A percentile compares a stretch with the other conserved stretches of the same genome.
These are phyloP conservation scores for Manduca sexta DNA, from an alignment of 1,140 invertebrate species.

Conservation along the genomic window DNA sequence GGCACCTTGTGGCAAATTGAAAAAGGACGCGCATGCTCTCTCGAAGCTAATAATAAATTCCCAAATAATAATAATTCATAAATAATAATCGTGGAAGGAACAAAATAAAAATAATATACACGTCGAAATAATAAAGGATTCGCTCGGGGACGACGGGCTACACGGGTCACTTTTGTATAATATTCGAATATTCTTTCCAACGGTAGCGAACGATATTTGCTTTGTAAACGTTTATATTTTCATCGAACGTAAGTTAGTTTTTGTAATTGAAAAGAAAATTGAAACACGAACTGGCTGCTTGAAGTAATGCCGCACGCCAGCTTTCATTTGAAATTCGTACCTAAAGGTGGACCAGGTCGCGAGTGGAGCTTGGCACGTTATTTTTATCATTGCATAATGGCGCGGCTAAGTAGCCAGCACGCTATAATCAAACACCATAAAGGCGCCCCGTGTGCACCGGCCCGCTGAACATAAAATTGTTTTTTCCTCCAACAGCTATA, in stretches of 20 bases:
- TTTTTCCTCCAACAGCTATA: conserved; percentile 69
- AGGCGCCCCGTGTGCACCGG: conserved; percentile 42
- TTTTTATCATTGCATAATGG: conserved; percentile 5
- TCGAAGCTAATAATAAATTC: conserved; percentile 64
- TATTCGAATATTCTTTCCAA: background rate
- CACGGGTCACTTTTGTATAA: conserved; percentile 33
- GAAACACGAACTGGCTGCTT: conserved; percentile 1
- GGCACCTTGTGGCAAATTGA: conserved; percentile 68
- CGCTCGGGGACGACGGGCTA: conserved; percentile 24
- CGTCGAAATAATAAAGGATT: conserved; percentile 72
- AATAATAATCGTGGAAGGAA: conserved; percentile 67
- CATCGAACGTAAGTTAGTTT: background rate
- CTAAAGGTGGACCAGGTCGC: conserved; percentile 1
- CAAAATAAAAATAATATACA: conserved; percentile 69
- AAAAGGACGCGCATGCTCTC: conserved; percentile 59
- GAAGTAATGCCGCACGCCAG: background rate
- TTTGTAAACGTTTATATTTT: background rate
- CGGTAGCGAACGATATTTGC: background rate
- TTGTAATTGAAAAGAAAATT: conserved; percentile 3
- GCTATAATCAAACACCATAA: conserved; percentile 22
- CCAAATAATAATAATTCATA: conserved; percentile 73
- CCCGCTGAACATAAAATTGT: conserved; percentile 63
- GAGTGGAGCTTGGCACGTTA: conserved; percentile 3
- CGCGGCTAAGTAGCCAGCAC: conserved; percentile 6
- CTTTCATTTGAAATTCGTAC: background rate